These are phyloP conservation scores for Falco naumanni DNA, from an alignment of 2,797 vertebrate species.

Conservation along the genomic window DNA sequence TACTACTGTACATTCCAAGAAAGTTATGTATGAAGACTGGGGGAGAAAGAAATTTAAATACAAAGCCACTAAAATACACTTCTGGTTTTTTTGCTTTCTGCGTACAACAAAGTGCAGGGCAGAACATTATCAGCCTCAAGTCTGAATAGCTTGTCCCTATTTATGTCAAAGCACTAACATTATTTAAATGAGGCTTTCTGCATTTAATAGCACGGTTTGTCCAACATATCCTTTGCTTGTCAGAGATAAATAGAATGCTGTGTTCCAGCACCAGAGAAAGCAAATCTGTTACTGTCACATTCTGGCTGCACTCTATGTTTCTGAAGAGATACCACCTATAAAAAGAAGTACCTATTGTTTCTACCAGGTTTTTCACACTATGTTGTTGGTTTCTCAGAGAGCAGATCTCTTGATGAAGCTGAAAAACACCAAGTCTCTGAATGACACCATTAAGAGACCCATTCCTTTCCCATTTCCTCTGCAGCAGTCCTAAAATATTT, in stretches of 20 bases:
- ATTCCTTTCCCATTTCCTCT: conserved; percentile 2
- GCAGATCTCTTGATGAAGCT: conserved; percentile 20
- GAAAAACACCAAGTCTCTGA: conserved; percentile 22
- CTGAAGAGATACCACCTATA: conserved; percentile 49
- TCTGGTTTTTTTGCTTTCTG: not conserved
- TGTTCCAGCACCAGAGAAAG: conserved; percentile 60
- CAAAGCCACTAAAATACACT: not conserved
- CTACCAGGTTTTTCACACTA: conserved; percentile 42
- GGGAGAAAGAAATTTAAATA: not conserved
- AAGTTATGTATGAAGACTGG: not conserved
- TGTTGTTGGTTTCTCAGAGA: conserved; percentile 37
- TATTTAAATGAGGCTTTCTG: conserved; percentile 53
- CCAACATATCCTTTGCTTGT: conserved; percentile 57
- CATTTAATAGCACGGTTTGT: conserved; percentile 64
- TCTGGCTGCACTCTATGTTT: conserved; percentile 53
- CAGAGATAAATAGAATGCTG: conserved; percentile 65
- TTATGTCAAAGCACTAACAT: conserved; percentile 49
- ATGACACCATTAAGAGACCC: conserved; percentile 13
- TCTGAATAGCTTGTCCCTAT: conserved; percentile 45
- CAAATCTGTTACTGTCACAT: conserved; percentile 59
- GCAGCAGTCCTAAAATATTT: not conserved
- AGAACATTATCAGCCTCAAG: conserved; percentile 37
- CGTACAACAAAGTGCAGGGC: conserved; percentile 13
- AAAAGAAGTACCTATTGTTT: conserved; percentile 68
- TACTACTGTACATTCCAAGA: not conserved